Conservation (phyloP, 1,140 invertebrate species). For the Drosophila orena region DNA sequence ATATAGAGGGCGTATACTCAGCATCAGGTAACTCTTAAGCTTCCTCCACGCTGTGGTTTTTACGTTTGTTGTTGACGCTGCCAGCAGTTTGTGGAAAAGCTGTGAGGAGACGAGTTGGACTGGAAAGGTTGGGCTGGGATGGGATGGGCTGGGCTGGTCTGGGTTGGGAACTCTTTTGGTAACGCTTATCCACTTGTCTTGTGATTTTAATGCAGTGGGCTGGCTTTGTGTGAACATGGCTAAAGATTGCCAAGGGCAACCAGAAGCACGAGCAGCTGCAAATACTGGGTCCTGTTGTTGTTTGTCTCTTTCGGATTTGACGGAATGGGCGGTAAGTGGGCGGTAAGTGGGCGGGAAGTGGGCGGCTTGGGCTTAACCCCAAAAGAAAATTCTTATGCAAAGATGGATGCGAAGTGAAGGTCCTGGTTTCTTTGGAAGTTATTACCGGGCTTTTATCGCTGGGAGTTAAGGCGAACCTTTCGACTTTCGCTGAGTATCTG, state of each 20-base stretch:
- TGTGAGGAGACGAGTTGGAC: neutral
- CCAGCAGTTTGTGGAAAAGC: constrained; percentile 38
- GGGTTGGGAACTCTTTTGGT: constrained; percentile 59
- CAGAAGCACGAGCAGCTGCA: constrained; percentile 65
- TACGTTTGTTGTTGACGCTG: constrained; percentile 73
- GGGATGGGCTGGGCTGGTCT: too few species aligned
- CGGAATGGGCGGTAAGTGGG: neutral
- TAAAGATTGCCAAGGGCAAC: constrained; percentile 75
- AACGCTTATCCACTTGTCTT: constrained; percentile 81
- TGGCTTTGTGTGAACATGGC: constrained; percentile 61
- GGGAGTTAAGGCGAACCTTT: neutral
- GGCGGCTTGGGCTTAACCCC: neutral
- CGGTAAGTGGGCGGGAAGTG: neutral
- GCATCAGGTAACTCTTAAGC: constrained; percentile 77
- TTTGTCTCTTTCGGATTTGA: constrained; percentile 51
- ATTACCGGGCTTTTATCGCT: neutral
- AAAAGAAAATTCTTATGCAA: constrained; percentile 13
- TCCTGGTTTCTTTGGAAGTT: constrained; percentile 1
- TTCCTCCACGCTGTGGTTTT: constrained; percentile 69
- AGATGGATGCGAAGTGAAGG: constrained; percentile 1
- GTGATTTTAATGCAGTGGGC: constrained; percentile 80
- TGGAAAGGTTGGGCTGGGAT: too few species aligned
- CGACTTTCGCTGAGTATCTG: neutral
- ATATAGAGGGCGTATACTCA: constrained; percentile 12
- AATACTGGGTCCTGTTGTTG: constrained; percentile 61